phyloP scores from a whole-genome alignment of 2,888 invertebrate species.

The Melanostoma mellinum region DNA sequence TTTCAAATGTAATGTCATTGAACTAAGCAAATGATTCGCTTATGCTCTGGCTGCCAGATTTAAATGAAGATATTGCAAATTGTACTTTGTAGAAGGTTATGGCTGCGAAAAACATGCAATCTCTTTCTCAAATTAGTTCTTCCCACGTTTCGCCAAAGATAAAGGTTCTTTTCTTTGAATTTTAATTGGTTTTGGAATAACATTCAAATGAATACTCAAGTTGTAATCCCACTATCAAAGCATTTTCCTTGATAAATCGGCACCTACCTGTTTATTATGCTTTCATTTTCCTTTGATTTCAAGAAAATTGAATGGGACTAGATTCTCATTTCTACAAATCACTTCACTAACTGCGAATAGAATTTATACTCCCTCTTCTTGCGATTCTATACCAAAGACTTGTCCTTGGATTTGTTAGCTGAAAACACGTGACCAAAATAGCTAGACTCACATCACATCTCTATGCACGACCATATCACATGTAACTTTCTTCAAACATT shows the following conservation, averaged over 20 bases:
- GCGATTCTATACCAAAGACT: neutral
- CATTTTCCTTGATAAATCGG: neutral
- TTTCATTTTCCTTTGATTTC: neutral
- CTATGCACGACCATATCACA: neutral
- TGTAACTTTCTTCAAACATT: neutral
- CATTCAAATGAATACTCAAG: too few relatives aligned
- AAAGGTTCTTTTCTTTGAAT: neutral
- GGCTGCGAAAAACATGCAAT: too few relatives aligned
- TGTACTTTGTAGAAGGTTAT: too few relatives aligned
- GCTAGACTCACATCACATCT: conserved; percentile 19
- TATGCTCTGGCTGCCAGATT: too few relatives aligned
- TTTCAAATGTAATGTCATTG: too few relatives aligned
- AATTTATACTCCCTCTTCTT: conserved; percentile 17
- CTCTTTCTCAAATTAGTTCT: too few relatives aligned
- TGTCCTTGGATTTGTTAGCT: neutral
- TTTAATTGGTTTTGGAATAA: neutral
- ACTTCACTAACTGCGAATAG: neutral
- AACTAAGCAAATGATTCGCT: too few relatives aligned
- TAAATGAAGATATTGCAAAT: too few relatives aligned
- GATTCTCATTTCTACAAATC: neutral
- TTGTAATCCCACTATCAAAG: too few relatives aligned
- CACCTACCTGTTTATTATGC: neutral
- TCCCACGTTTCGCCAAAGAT: too few relatives aligned
- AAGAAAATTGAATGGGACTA: neutral
- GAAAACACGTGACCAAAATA: conserved; percentile 27